phyloP scores from a whole-genome alignment of 1,140 invertebrate species.

The Bradynema listronoti region DNA sequence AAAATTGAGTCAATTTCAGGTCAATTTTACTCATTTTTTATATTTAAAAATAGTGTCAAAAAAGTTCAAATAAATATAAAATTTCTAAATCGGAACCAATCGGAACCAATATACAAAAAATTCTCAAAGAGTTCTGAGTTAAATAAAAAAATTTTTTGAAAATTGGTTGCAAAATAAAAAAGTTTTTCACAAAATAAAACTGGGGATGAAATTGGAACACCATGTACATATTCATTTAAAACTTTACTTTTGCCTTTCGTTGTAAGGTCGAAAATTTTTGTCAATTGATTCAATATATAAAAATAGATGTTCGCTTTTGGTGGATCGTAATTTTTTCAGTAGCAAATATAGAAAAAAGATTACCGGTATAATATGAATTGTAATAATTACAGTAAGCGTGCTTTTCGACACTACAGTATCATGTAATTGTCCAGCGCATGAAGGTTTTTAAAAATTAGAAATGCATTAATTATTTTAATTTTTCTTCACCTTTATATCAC shows the following conservation, averaged over 20 bases:
- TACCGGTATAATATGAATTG: conserved; percentile 42
- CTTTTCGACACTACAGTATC: conserved; percentile 45
- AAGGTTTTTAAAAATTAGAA: conserved; percentile 33
- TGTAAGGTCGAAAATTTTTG: not conserved
- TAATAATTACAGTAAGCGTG: conserved; percentile 39
- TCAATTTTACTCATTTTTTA: too few species aligned
- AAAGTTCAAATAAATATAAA: too few species aligned
- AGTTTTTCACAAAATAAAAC: too few species aligned
- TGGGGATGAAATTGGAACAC: not conserved
- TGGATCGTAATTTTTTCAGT: conserved; percentile 38
- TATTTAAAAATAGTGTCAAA: too few species aligned
- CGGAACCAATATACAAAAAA: too few species aligned
- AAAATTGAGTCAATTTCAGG: too few species aligned
- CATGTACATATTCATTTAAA: not conserved
- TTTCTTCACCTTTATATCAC: not conserved
- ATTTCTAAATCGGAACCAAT: too few species aligned
- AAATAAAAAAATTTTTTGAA: too few species aligned
- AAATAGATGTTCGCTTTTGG: conserved; percentile 43
- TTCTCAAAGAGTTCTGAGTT: too few species aligned
- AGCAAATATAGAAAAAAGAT: conserved; percentile 43
- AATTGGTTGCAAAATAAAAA: too few species aligned
- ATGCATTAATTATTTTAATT: conserved; percentile 13
- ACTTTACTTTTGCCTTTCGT: conserved; percentile 2
- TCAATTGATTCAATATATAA: conserved; percentile 44
- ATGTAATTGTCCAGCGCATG: conserved; percentile 47